Base-by-base conservation (phyloP, 2,113 vertebrate species). In the Steatornis caripensis region DNA sequence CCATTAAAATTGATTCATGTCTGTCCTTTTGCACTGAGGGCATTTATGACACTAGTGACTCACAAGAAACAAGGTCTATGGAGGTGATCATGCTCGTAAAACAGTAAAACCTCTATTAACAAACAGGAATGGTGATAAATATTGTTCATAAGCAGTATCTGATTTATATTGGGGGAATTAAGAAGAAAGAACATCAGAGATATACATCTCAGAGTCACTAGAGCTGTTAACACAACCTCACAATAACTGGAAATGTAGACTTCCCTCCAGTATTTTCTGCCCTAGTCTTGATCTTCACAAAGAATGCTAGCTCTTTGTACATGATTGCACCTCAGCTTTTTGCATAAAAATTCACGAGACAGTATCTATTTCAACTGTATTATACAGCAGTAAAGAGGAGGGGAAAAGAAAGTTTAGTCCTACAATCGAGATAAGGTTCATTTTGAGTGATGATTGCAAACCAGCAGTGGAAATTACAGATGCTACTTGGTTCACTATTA, bases 381-480 rank as follows among this genome's bases (percentile, higher is more conserved):
- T 91, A 96, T 77, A 94, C 71, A 96, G 88, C 89, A 97, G 77
- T 93, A 97, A 98, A 96, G 51, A 72, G 70, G 70, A 93, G 77
- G 51, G 62, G 21, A 14, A 78, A 95, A 95, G 96, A 97, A 95
- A 86, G 78, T 97, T 98, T 92, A 97, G 95, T 95, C 87, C 87
- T 84, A 91, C 95, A 95, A 92, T 96, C 81, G 93, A 97, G 93
- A 97, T 72, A 94, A 85, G 93, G 96, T 97, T 98, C 97, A 98
- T 98, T 98, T 84, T 98, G 97, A 98, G 93, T 85, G 95, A 97
- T 98, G 97, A 98, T 97, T 98, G 98, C 93, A 45, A 98, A 96
- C 95, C 96, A 98, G 97, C 89, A 39, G 94, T 98, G 97, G 98
- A 98, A 98, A 98, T 98, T 98, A 98, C 97, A 98, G 97, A 98